A percentile compares a stretch with the other conserved stretches of the same genome.
phyloP scores from a whole-genome alignment of 2,797 vertebrate species.

The Enteromius afrohamiltoni region DNA sequence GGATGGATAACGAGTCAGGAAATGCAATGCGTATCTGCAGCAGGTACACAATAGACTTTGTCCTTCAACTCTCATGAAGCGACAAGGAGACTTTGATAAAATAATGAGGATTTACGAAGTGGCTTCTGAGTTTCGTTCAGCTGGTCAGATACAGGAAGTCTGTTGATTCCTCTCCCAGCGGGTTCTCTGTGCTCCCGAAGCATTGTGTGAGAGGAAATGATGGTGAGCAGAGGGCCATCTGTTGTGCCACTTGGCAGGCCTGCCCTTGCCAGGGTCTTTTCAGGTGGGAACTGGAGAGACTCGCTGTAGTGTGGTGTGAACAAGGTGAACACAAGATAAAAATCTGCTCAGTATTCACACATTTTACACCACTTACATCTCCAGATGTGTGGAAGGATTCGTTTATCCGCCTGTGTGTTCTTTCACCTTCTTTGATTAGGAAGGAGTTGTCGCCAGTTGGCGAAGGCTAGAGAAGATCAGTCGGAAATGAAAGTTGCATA shows the following conservation, averaged over 20 bases:
- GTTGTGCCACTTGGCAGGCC: slow-evolving; percentile 75
- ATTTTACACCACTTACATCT: slow-evolving; percentile 59
- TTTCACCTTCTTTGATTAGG: slow-evolving; percentile 11
- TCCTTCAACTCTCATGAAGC: slow-evolving; percentile 51
- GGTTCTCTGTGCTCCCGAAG: slow-evolving; percentile 64
- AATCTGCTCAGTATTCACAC: slow-evolving; percentile 55
- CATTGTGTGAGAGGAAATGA: slow-evolving; percentile 75
- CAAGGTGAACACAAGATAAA: slow-evolving; percentile 47
- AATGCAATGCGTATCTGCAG: slow-evolving; percentile 7
- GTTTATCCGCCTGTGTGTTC: slow-evolving; percentile 6
- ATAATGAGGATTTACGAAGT: slow-evolving; percentile 68
- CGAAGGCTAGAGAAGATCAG: slow-evolving; percentile 17
- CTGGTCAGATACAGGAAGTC: slow-evolving; percentile 61
- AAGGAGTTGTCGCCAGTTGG: slow-evolving; percentile 21
- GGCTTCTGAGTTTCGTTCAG: slow-evolving; percentile 59
- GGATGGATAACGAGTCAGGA: slow-evolving; percentile 68
- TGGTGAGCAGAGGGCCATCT: slow-evolving; percentile 78
- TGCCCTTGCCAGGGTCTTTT: slow-evolving; percentile 71
- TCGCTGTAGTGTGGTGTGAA: slow-evolving; percentile 56
- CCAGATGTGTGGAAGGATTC: slow-evolving; percentile 70
- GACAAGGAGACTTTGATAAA: slow-evolving; percentile 61
- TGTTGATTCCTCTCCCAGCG: slow-evolving; percentile 62
- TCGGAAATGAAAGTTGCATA: slow-evolving; percentile 5
- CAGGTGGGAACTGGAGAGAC: slow-evolving; percentile 71
- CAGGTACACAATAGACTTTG: slow-evolving; percentile 42